Evolutionary conservation across 2,888 invertebrate genomes (phyloP).

Genomic region (Agriopis aurantiaria): DNA sequence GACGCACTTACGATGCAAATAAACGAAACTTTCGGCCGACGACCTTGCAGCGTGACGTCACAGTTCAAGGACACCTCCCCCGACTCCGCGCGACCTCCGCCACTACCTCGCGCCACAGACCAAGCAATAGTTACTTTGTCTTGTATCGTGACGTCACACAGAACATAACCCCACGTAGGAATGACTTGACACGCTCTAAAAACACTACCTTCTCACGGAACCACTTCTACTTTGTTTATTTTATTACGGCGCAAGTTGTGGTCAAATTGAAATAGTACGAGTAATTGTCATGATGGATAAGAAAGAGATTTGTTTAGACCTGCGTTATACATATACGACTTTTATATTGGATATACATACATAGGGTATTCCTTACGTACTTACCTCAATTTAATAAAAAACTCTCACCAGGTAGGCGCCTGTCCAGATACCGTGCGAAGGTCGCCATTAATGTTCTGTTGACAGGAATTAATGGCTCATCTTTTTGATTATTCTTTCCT

Average conservation of each 20-base stretch:
- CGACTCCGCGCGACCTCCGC: slow-evolving; percentile 8
- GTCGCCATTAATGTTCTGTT: slow-evolving; percentile 23
- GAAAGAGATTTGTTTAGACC: too few relatives aligned
- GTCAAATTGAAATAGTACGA: slow-evolving; percentile 27
- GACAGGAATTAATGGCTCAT: slow-evolving; percentile 22
- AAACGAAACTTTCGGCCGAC: slow-evolving; percentile 27
- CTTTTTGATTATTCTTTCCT: slow-evolving; percentile 12
- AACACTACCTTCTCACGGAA: background rate
- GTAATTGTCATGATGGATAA: too few relatives aligned
- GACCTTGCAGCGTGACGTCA: slow-evolving; percentile 46
- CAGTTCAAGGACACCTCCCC: slow-evolving; percentile 39
- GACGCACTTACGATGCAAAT: slow-evolving; percentile 21
- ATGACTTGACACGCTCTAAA: background rate
- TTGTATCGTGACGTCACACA: slow-evolving; percentile 25
- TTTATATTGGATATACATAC: too few relatives aligned
- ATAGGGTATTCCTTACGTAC: too few relatives aligned
- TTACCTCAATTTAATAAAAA: slow-evolving; percentile 20
- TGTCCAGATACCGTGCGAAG: background rate
- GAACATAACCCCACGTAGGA: background rate
- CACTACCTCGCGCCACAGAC: slow-evolving; percentile 11
- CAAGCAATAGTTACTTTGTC: background rate
- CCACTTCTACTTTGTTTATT: slow-evolving; percentile 16
- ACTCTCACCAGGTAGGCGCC: slow-evolving; percentile 3
- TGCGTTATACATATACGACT: too few relatives aligned
- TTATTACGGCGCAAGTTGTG: slow-evolving; percentile 2